phyloP scores from a whole-genome alignment of 2,888 invertebrate genomes.

The Hecatera dysodea region DNA sequence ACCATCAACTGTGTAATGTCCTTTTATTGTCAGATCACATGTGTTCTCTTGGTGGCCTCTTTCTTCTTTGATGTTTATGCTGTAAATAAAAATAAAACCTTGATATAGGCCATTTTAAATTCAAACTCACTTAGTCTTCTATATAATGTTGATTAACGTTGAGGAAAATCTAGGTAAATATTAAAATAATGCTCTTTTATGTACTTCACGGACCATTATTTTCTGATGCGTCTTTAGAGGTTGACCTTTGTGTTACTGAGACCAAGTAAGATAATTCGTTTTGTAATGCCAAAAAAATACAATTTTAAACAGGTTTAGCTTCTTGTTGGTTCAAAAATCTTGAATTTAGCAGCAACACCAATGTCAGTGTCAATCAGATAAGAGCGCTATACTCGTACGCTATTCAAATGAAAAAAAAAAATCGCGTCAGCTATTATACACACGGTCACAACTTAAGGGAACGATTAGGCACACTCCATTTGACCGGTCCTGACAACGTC shows the following conservation, averaged over 20 bases:
- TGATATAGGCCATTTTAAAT: no score
- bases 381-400: no score
- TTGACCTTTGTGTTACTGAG: neutral
- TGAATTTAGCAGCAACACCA: no score
- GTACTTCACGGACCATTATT: neutral
- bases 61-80: conserved; percentile 69
- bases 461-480: conserved; percentile 44
- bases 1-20: conserved; percentile 66
- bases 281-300: neutral
- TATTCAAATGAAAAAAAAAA: no score
- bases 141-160: no score
- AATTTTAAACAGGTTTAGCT: neutral
- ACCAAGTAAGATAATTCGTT: neutral
- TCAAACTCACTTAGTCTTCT: no score
- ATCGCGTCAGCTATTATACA: conserved; percentile 8
- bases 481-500: conserved; percentile 21
- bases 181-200: neutral
- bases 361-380: no score
- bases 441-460: conserved; percentile 25
- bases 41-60: conserved; percentile 66
- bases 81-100: conserved; percentile 56
- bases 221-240: no score
- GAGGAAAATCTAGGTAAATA: neutral
- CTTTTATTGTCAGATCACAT: conserved; percentile 73
- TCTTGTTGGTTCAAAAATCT: neutral